Percentiles rank a stretch among this genome's conserved stretches.
Evolutionary conservation across 2,113 vertebrate species (phyloP).

Genomic region (Isichthys henryi): DNA sequence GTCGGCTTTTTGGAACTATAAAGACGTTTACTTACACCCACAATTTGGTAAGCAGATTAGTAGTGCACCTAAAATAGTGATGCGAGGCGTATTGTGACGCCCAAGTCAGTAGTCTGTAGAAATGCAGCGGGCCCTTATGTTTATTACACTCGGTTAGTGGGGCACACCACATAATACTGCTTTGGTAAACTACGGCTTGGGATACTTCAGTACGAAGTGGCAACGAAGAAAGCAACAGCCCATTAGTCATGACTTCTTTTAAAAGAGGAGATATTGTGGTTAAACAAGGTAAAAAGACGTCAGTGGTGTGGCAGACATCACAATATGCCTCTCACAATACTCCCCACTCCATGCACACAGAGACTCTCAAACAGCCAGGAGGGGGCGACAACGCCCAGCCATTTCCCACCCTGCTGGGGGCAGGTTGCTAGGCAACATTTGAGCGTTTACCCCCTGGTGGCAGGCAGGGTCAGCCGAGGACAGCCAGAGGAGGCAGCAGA

Average conservation of each 20-base stretch:
- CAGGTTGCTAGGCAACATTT: not conserved
- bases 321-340: no score
- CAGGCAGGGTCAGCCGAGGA: constrained; percentile 3
- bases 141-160: not conserved
- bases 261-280: no score
- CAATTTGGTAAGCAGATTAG: not conserved
- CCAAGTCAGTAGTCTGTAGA: not conserved
- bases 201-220: not conserved
- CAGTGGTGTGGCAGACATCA: not conserved
- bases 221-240: not conserved
- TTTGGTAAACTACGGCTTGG: not conserved
- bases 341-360: not conserved
- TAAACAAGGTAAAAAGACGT: not conserved
- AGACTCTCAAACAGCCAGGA: not conserved
- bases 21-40: not conserved
- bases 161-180: not conserved
- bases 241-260: no score
- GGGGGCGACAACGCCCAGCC: not conserved
- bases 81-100: not conserved
- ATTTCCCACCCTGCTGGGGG: not conserved
- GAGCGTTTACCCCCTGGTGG: not conserved
- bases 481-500: not conserved
- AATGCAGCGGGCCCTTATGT: not conserved
- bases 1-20: not conserved
- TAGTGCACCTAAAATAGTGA: not conserved